Evolutionary conservation across 30 jellyfish, hydroid and myxozoan species (phyloP).

Genomic region (Rhopilema esculentum): DNA sequence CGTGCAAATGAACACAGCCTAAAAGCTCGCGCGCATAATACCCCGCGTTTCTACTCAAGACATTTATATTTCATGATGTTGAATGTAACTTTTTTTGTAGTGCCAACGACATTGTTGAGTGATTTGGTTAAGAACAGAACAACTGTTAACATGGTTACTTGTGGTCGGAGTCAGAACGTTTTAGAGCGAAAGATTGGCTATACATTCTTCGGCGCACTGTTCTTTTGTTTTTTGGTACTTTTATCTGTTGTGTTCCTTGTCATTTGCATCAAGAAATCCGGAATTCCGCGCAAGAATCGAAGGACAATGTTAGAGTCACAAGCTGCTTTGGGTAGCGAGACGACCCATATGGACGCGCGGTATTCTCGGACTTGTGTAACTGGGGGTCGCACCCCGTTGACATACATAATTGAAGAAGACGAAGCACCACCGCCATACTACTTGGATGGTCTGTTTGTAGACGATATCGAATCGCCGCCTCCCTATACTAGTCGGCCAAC

Average conservation of each 20-base stretch:
- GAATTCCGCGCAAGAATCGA: constrained; percentile 37
- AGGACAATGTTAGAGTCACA: neutral
- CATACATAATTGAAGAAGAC: constrained; percentile 38
- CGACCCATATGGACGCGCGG: constrained; percentile 23
- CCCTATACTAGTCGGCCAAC: constrained; percentile 82
- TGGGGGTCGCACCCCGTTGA: constrained; percentile 39
- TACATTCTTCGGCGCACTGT: constrained; percentile 62
- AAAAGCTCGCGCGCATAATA: no score
- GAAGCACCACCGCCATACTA: constrained; percentile 77
- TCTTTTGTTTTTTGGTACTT: constrained; percentile 29
- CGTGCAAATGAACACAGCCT: no score
- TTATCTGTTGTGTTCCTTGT: constrained; percentile 10
- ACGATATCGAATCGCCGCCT: constrained; percentile 66
- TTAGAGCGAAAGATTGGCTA: constrained; percentile 32
- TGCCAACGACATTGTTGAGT: neutral
- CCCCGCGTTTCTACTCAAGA: neutral
- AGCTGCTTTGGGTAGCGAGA: neutral
- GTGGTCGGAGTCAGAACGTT: constrained; percentile 2
- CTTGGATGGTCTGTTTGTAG: constrained; percentile 23
- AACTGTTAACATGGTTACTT: neutral
- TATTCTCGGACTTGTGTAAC: constrained; percentile 53
- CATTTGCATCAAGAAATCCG: constrained; percentile 42
- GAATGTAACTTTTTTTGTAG: neutral
- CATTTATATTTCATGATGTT: neutral
- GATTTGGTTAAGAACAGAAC: neutral